Evolutionary conservation across 2,797 vertebrate genomes (phyloP).

Genomic region (Coilia nasus): DNA sequence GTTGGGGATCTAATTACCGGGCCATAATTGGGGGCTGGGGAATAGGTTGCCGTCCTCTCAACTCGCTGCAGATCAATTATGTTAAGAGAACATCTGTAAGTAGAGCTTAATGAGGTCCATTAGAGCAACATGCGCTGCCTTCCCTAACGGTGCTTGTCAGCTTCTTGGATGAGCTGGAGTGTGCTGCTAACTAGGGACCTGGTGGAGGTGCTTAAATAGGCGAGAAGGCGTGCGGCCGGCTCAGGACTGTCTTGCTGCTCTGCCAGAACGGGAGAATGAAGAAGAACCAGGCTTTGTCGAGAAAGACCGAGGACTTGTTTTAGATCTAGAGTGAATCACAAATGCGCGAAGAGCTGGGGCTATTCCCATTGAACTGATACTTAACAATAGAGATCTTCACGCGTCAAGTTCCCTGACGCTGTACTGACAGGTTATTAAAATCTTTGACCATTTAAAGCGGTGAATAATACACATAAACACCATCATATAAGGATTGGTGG

Average conservation of each 20-base stretch:
- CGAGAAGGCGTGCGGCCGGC: conserved; percentile 81
- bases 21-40: conserved; percentile 99
- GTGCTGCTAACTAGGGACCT: conserved; percentile 98
- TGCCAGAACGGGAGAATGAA: conserved; percentile 64
- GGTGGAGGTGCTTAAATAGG: conserved; percentile 96
- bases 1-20: conserved; percentile 99
- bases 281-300: conserved; percentile 37
- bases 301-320: conserved; percentile 32
- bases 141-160: conserved; percentile 99
- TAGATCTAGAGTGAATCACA: conserved; percentile 43
- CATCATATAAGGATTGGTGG: conserved; percentile 8
- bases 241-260: conserved; percentile 78
- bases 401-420: background rate
- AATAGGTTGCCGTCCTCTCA: conserved; percentile 99
- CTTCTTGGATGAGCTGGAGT: conserved; percentile 98
- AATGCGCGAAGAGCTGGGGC: conserved; percentile 39
- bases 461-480: background rate
- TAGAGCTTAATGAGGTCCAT: conserved; percentile 99
- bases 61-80: conserved; percentile 99
- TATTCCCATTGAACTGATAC: conserved; percentile 42
- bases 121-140: conserved; percentile 99
- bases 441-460: background rate
- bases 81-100: conserved; percentile 99
- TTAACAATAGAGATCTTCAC: conserved; percentile 7
- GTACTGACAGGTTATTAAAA: background rate